phyloP scores from a whole-genome alignment of 2,888 invertebrate species.

The Camponotus fellah region DNA sequence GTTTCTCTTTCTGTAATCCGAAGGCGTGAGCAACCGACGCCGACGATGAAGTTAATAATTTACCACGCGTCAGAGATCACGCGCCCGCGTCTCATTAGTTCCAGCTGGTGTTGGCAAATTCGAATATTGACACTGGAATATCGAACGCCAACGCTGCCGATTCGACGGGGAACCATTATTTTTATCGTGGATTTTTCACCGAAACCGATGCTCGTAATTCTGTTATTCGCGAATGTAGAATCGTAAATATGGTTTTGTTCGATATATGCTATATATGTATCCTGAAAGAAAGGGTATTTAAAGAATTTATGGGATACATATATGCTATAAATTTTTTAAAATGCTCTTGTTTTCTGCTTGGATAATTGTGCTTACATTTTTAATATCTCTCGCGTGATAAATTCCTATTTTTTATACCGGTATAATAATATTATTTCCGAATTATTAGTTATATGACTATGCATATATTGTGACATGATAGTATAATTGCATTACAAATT shows the following conservation, averaged over 20 bases:
- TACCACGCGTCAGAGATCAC: conserved; percentile 28
- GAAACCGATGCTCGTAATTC: conserved; percentile 32
- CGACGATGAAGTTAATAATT: conserved; percentile 46
- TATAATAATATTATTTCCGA: conserved; percentile 5
- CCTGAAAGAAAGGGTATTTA: too few relatives aligned
- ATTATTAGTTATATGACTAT: neutral
- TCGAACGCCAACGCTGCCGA: neutral
- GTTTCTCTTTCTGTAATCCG: conserved; percentile 44
- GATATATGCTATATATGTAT: neutral
- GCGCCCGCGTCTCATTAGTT: conserved; percentile 30
- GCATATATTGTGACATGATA: neutral
- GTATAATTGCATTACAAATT: conserved; percentile 1
- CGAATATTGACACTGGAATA: conserved; percentile 12
- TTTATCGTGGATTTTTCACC: conserved; percentile 25
- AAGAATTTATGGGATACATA: too few relatives aligned
- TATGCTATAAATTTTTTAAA: conserved; percentile 11
- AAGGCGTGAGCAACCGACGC: conserved; percentile 29
- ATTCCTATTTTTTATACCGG: neutral
- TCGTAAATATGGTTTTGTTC: conserved; percentile 26
- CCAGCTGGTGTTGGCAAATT: conserved; percentile 24
- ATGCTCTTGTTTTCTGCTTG: neutral
- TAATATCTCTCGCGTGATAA: conserved; percentile 25
- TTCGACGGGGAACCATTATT: conserved; percentile 14
- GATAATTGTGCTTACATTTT: conserved; percentile 29
- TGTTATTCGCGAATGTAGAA: conserved; percentile 28